Evolutionary conservation across 2,888 invertebrate genomes (phyloP).

Genomic region (Buathra laborator): DNA sequence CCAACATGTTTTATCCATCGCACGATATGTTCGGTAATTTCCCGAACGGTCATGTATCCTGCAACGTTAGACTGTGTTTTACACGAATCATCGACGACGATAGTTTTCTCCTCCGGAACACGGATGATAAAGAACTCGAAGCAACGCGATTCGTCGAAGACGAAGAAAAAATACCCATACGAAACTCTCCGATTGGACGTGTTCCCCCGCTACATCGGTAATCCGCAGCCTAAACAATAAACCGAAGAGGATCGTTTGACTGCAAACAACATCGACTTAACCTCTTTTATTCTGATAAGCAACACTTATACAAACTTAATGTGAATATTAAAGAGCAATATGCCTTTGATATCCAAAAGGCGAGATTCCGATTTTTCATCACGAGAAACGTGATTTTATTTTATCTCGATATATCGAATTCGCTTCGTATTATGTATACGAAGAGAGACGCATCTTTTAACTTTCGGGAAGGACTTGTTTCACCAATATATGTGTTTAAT

Average conservation of each 20-base stretch:
- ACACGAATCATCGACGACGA: no score
- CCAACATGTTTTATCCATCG: no score
- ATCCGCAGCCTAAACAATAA: slow-evolving; percentile 13
- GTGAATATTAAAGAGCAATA: slow-evolving; percentile 11
- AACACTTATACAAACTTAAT: slow-evolving; percentile 21
- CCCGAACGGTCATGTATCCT: no score
- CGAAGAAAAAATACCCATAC: neutral
- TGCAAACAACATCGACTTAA: slow-evolving; percentile 31
- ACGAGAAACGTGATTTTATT: neutral
- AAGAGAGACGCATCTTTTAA: slow-evolving; percentile 5
- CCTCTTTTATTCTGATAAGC: slow-evolving; percentile 8
- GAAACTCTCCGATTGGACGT: slow-evolving; percentile 7
- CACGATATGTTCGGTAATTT: no score
- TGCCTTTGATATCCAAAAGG: neutral
- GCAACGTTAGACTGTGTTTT: no score
- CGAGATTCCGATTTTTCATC: neutral
- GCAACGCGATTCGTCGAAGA: no score
- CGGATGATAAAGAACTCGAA: no score
- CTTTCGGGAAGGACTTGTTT: neutral
- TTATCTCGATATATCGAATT: neutral
- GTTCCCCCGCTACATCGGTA: slow-evolving; percentile 1
- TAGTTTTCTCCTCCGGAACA: no score
- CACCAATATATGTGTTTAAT: slow-evolving; percentile 14
- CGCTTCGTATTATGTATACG: slow-evolving; percentile 15
- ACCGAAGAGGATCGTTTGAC: slow-evolving; percentile 19